Percentiles rank a stretch among this genome's conserved stretches.
phyloP scores from a whole-genome alignment of 2,888 invertebrate genomes.

The Geotrupes spiniger region DNA sequence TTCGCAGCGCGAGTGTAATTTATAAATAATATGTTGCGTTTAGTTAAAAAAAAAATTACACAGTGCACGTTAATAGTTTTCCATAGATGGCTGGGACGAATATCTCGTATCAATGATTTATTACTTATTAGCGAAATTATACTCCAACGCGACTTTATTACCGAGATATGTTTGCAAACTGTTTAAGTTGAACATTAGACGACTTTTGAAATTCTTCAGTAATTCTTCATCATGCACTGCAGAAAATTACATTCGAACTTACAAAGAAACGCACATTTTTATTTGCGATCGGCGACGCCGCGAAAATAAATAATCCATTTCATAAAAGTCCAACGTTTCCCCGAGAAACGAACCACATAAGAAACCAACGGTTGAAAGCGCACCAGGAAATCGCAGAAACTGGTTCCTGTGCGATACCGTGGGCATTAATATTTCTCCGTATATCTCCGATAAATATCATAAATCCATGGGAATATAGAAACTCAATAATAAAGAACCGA shows the following conservation, averaged over 20 bases:
- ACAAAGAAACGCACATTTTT: too few species aligned
- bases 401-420: slow-evolving; percentile 9
- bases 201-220: too few species aligned
- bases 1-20: slow-evolving; percentile 18
- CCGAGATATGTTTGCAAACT: too few species aligned
- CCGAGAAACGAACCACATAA: slow-evolving; percentile 1
- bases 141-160: too few species aligned
- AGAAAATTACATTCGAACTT: too few species aligned
- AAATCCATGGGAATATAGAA: slow-evolving; percentile 9
- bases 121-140: background rate
- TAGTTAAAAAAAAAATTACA: background rate
- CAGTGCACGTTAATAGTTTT: slow-evolving; percentile 2
- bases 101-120: slow-evolving; percentile 3
- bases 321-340: slow-evolving; percentile 4
- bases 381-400: slow-evolving; percentile 9
- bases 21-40: slow-evolving; percentile 4
- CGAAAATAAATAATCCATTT: background rate
- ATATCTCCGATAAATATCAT: slow-evolving; percentile 8
- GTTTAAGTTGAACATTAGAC: too few species aligned
- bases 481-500: slow-evolving; percentile 2
- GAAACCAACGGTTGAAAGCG: slow-evolving; percentile 4
- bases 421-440: slow-evolving; percentile 11
- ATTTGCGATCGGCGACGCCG: too few species aligned
- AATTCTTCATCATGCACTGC: too few species aligned
- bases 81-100: background rate